Evolutionary conservation across 2,797 vertebrate genomes (phyloP), one percentile per base, ranked within the genome.

Genomic region (Atherinosoma microstoma): DNA sequence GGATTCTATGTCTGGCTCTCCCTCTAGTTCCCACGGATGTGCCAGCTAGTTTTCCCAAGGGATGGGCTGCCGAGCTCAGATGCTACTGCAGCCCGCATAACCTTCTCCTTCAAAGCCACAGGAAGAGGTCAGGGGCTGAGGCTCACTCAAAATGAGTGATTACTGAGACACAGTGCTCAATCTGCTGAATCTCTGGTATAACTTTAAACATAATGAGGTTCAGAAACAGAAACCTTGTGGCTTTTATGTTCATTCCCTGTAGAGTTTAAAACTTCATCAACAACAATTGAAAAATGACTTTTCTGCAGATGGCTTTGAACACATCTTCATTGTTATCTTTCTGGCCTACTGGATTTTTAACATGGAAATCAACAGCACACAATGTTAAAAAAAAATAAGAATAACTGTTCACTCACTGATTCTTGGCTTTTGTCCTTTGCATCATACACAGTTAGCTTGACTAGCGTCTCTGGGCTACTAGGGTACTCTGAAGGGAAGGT

Each of bases 371-470:
- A 30, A 58, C 22, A 27, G 64, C 32, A 62, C 29, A 61, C 32
- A 67, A 49, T 49, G n/a, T n/a, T 22, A 65, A 75, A 4, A 2
- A 11, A 62, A 29, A 69, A 62, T 61, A 56, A 62, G 30, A 69
- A 60, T 7, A 57, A 69, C 38, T 63, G 53, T 89, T 82, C 86
- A 96, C 97, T 97, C 91, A 99, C 98, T 0, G 95, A 96, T 89
- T 98, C 96, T 71, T 95, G 96, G 90, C 92, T 94, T 91, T 96
- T 98, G 86, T 97, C 96, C 92, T 96, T 99, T 92, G 97, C 97
- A 95, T 99, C 97, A 72, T 98, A 99, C 89, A 99, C 96, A 0
- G 95, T 96, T 68, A 99, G 95, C 78, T 98, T 98, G 94, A 99
- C 96, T 90, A 95, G 94, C 9, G 95, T 97, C 92, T 98, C 97